Evolutionary conservation across 1,140 invertebrate species (phyloP).

Genomic region (Dendrolimus punctatus): DNA sequence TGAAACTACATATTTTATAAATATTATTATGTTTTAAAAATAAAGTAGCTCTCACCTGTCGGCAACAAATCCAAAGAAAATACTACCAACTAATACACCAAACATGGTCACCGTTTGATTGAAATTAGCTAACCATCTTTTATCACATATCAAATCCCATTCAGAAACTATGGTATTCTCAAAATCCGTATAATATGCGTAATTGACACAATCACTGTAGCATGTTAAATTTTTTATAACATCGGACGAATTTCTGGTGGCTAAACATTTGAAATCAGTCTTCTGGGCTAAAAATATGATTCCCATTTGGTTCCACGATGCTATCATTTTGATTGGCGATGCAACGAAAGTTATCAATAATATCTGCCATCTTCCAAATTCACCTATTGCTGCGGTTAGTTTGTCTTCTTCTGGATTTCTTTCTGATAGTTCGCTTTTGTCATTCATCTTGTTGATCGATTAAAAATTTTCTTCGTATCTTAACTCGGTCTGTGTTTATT

Average conservation of each 20-base stretch:
- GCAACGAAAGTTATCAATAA: constrained; percentile 8
- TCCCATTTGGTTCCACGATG: constrained; percentile 13
- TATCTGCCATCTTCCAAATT: constrained; percentile 23
- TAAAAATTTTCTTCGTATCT: no score
- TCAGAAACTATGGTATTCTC: constrained; percentile 19
- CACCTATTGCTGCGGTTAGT: constrained; percentile 16
- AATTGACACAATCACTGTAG: constrained; percentile 18
- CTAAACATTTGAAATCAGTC: constrained; percentile 13
- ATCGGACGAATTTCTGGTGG: constrained; percentile 7
- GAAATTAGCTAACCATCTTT: constrained; percentile 73
- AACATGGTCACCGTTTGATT: constrained; percentile 66
- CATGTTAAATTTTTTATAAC: constrained; percentile 12
- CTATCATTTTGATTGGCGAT: constrained; percentile 11
- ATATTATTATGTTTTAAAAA: no score
- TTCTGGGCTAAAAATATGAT: constrained; percentile 24
- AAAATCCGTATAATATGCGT: constrained; percentile 18
- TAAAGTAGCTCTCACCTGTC: constrained; percentile 24
- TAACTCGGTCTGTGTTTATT: no score
- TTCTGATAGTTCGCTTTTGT: neutral
- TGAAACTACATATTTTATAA: no score
- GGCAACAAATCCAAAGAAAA: constrained; percentile 32
- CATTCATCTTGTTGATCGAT: neutral
- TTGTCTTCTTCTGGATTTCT: constrained; percentile 10
- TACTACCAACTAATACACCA: constrained; percentile 35
- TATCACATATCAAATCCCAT: constrained; percentile 79